Evolutionary conservation across 2,797 vertebrate species (phyloP).

Genomic region (Galagoides demidoff): DNA sequence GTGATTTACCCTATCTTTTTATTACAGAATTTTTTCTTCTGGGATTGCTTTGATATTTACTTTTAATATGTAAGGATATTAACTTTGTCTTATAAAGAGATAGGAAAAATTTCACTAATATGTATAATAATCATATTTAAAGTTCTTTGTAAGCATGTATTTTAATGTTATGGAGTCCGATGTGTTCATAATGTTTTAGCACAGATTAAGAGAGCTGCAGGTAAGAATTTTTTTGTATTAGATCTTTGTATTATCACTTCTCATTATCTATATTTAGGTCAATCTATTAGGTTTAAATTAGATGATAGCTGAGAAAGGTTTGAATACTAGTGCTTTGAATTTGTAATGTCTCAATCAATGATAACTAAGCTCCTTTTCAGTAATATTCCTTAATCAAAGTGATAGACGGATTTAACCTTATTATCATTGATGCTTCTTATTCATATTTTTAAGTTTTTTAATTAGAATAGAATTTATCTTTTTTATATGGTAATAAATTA

Average conservation of each 20-base stretch:
- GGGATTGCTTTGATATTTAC: neutral
- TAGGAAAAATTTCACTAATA: neutral
- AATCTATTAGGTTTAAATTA: neutral
- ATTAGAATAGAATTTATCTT: neutral
- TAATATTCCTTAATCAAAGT: neutral
- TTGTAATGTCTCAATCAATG: neutral
- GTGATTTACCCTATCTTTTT: neutral
- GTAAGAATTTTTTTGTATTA: neutral
- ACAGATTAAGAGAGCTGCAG: neutral
- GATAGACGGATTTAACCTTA: neutral
- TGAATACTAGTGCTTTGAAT: neutral
- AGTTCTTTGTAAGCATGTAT: neutral
- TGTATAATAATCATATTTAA: neutral
- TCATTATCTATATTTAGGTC: neutral
- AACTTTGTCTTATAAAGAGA: neutral
- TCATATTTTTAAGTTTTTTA: neutral
- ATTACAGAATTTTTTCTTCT: neutral
- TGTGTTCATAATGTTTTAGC: neutral
- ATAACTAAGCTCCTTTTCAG: neutral
- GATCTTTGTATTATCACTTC: neutral
- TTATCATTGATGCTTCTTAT: neutral
- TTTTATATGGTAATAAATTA: neutral
- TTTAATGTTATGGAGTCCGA: neutral
- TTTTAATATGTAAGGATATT: neutral
- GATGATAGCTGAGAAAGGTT: neutral